Conservation (phyloP, 2,113 vertebrate species). For the Toxostoma redivivum region DNA sequence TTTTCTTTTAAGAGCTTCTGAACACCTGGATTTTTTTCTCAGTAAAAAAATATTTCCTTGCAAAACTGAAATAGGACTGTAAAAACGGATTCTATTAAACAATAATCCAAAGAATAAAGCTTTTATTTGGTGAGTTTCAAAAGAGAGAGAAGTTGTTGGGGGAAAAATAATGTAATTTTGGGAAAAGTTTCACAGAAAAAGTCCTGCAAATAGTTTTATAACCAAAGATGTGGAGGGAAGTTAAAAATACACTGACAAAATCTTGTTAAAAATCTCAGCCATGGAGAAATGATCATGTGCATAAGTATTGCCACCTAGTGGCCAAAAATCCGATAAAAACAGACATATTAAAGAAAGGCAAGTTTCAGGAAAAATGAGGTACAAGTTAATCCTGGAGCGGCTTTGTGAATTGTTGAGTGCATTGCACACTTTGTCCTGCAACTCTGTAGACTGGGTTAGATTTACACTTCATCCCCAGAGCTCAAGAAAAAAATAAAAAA, state of each 20-base stretch:
- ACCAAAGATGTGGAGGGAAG: fast-evolving
- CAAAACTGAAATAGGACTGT: not conserved
- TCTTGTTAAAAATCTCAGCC: not conserved
- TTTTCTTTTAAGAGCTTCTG: not conserved
- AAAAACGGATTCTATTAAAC: not conserved
- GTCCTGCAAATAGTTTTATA: not conserved
- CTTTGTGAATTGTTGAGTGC: not conserved
- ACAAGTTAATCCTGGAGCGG: not conserved
- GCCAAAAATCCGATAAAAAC: not conserved
- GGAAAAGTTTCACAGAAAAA: not conserved
- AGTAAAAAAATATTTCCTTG: not conserved
- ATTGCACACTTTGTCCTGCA: not conserved
- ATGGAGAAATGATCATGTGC: fast-evolving
- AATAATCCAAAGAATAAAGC: not conserved
- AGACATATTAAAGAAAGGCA: not conserved
- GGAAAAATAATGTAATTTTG: not conserved
- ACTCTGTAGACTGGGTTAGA: not conserved
- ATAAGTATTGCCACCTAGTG: conserved; percentile 20
- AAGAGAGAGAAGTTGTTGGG: not conserved
- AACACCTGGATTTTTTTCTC: not conserved
- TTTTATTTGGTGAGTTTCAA: not conserved
- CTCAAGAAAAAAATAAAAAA: not conserved
- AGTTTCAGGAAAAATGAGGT: not conserved
- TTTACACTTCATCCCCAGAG: not conserved
- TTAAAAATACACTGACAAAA: not conserved